These are phyloP conservation scores for Ceuthmochares aereus DNA, from an alignment of 2,113 vertebrate species.

Conservation along the genomic window DNA sequence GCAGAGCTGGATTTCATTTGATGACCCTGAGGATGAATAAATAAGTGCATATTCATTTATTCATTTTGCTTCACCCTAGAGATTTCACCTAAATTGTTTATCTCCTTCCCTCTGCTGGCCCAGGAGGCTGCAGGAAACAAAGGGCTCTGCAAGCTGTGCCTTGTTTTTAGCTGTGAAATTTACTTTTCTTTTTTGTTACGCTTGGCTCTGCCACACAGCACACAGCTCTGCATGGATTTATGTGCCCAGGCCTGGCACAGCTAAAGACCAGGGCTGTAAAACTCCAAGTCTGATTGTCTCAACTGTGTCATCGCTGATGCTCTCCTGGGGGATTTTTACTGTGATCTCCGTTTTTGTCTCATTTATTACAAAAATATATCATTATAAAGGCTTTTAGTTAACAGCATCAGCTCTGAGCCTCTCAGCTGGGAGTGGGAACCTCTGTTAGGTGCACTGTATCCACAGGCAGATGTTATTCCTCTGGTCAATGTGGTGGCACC, in stretches of 20 bases:
- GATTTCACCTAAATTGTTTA: constrained; percentile 70
- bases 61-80: constrained; percentile 26
- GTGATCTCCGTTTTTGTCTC: background rate
- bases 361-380: background rate
- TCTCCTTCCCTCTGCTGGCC: constrained; percentile 27
- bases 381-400: background rate
- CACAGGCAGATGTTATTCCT: background rate
- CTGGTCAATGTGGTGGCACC: background rate
- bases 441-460: background rate
- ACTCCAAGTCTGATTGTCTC: background rate
- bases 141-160: constrained; percentile 9
- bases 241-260: constrained; percentile 28
- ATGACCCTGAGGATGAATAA: constrained; percentile 33
- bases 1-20: constrained; percentile 46
- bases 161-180: constrained; percentile 21
- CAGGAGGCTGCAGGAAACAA: background rate
- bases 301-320: background rate
- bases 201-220: background rate
- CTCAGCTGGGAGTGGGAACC: background rate
- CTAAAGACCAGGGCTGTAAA: background rate
- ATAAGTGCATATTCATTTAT: constrained; percentile 9
- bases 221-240: background rate
- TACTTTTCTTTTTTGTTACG: constrained; percentile 7
- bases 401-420: background rate
- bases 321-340: background rate